A percentile compares a stretch with the other conserved stretches of the same genome.
Conservation (phyloP, 2,888 invertebrate species). For the Synergus itoensis region DNA sequence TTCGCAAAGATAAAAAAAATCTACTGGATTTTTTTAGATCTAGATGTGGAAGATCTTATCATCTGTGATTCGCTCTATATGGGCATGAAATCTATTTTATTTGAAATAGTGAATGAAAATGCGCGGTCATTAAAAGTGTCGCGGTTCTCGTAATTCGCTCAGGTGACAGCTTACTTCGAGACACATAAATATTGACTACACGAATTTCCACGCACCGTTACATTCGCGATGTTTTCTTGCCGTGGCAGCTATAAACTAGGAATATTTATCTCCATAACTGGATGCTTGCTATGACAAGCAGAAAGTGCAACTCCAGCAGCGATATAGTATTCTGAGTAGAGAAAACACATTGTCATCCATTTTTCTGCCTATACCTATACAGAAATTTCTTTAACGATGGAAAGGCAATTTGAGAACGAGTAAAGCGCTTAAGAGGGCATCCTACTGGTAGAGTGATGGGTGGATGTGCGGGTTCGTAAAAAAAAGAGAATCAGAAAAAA, state of each 20-base stretch:
- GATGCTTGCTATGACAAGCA: constrained; percentile 20
- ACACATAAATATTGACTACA: constrained; percentile 7
- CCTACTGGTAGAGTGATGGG: neutral
- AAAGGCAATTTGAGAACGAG: neutral
- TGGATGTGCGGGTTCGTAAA: neutral
- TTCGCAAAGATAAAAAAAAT: neutral
- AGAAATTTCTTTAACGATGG: neutral
- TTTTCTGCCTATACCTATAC: neutral
- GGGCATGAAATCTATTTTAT: neutral
- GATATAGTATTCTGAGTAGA: constrained; percentile 14
- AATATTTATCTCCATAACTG: constrained; percentile 37
- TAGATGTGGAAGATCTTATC: constrained; percentile 26
- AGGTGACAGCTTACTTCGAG: constrained; percentile 12
- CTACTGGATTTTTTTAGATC: too few relatives aligned
- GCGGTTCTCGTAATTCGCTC: neutral
- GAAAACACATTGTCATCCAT: neutral
- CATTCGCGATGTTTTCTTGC: constrained; percentile 1
- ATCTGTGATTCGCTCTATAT: neutral
- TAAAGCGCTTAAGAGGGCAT: neutral
- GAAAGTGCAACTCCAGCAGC: constrained; percentile 12
- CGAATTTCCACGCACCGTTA: neutral
- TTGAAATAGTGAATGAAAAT: neutral
- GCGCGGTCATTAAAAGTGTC: constrained; percentile 4
- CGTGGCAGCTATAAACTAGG: neutral
- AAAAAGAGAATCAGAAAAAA: neutral